Conservation (phyloP, 2,888 invertebrate genomes). For the Spisula subtruncata region DNA sequence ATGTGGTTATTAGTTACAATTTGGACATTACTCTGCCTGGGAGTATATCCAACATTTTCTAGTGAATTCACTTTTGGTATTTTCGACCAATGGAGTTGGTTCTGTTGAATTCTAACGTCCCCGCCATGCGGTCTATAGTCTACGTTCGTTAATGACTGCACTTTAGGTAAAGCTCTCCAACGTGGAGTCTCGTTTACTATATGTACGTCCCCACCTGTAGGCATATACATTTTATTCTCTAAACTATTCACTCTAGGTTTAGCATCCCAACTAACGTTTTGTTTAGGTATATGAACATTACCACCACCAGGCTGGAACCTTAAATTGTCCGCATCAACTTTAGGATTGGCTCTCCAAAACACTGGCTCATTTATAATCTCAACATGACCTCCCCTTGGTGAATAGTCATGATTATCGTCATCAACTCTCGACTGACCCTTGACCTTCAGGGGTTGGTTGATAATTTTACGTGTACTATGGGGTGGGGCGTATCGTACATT, state of each 20-base stretch:
- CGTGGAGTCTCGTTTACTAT: slow-evolving; percentile 69
- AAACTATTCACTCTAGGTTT: slow-evolving; percentile 91
- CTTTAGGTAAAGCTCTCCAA: slow-evolving; percentile 74
- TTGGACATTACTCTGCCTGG: slow-evolving; percentile 88
- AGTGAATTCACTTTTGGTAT: slow-evolving; percentile 69
- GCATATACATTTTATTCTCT: slow-evolving; percentile 94
- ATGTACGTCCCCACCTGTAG: slow-evolving; percentile 89
- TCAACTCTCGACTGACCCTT: slow-evolving; percentile 75
- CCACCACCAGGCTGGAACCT: slow-evolving; percentile 79
- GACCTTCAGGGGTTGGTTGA: slow-evolving; percentile 65
- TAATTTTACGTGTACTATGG: slow-evolving; percentile 64
- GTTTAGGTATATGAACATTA: slow-evolving; percentile 72
- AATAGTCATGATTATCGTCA: slow-evolving; percentile 89
- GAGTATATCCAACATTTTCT: slow-evolving; percentile 92
- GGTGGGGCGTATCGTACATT: slow-evolving; percentile 66
- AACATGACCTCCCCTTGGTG: slow-evolving; percentile 90
- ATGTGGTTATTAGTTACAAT: slow-evolving; percentile 52
- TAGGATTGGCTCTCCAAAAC: slow-evolving; percentile 71
- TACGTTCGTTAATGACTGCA: slow-evolving; percentile 79
- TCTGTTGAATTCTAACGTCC: slow-evolving; percentile 63
- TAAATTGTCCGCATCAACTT: slow-evolving; percentile 80
- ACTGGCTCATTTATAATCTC: slow-evolving; percentile 71
- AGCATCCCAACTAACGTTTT: slow-evolving; percentile 69
- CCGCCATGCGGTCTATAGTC: slow-evolving; percentile 73
- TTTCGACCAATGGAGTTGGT: slow-evolving; percentile 65